These are phyloP conservation scores for Nylanderia fulva DNA, from an alignment of 1,140 invertebrate genomes.

Conservation along the genomic window DNA sequence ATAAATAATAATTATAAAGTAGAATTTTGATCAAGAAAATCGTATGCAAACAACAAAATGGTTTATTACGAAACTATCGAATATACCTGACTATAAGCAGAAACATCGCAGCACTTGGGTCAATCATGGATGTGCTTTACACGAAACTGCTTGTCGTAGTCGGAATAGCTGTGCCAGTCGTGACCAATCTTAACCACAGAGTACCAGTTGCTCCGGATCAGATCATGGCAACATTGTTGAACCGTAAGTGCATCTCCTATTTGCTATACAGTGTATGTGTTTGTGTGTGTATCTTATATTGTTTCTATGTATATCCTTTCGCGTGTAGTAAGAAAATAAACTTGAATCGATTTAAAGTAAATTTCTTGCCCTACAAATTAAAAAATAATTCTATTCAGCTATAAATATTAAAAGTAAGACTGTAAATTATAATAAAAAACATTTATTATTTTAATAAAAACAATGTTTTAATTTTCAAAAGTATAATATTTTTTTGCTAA, in stretches of 20 bases:
- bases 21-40: constrained; percentile 1
- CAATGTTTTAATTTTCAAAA: background rate
- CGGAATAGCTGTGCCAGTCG: constrained; percentile 90
- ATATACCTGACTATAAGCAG: constrained; percentile 58
- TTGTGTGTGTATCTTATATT: no score
- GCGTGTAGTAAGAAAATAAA: no score
- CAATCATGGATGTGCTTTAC: constrained; percentile 91
- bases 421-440: no score
- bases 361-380: no score
- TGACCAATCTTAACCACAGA: constrained; percentile 89
- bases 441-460: background rate
- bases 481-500: background rate
- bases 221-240: constrained; percentile 81
- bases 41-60: constrained; percentile 20
- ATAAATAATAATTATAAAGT: background rate
- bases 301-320: no score
- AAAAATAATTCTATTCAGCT: no score
- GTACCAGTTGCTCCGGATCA: constrained; percentile 89
- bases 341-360: no score
- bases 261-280: background rate
- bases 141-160: constrained; percentile 92
- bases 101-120: constrained; percentile 81
- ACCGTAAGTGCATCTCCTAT: background rate
- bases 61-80: background rate
- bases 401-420: no score